These are phyloP conservation scores for Miniopterus natalensis DNA, from an alignment of 2,113 vertebrate species.

Conservation along the genomic window DNA sequence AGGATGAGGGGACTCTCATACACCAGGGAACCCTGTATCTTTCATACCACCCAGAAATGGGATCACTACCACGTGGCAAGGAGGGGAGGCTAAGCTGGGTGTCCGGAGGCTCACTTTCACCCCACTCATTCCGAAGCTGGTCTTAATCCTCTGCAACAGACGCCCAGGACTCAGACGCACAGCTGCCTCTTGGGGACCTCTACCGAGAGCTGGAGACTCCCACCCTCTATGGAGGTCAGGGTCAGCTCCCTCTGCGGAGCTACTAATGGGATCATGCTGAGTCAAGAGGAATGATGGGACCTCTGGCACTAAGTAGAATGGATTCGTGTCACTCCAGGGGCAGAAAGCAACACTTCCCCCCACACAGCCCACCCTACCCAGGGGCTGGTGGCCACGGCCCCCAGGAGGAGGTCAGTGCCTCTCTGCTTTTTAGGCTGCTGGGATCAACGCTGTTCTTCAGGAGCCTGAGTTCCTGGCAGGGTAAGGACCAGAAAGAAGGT, in stretches of 20 bases:
- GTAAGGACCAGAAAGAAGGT: background rate
- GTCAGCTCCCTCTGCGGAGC: background rate
- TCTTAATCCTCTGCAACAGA: background rate
- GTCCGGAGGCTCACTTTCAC: background rate
- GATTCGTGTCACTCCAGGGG: background rate
- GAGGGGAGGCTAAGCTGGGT: background rate
- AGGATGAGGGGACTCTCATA: background rate
- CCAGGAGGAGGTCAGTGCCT: background rate
- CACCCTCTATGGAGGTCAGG: background rate
- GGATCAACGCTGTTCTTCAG: background rate
- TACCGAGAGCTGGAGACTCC: background rate
- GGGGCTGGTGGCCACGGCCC: background rate
- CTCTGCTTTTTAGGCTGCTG: background rate
- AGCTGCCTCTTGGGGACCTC: background rate
- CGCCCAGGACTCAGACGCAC: background rate
- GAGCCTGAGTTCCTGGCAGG: background rate
- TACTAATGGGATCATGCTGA: background rate
- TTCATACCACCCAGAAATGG: background rate
- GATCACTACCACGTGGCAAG: background rate
- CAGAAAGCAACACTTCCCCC: background rate
- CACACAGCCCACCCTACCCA: background rate
- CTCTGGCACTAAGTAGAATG: background rate
- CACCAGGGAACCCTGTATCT: background rate
- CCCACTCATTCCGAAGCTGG: background rate
- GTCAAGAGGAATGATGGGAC: background rate